A percentile compares a stretch with the other conserved stretches of the same genome.
These are phyloP conservation scores for Oophaga sylvatica DNA, from an alignment of 2,797 vertebrate genomes.

Conservation along the genomic window DNA sequence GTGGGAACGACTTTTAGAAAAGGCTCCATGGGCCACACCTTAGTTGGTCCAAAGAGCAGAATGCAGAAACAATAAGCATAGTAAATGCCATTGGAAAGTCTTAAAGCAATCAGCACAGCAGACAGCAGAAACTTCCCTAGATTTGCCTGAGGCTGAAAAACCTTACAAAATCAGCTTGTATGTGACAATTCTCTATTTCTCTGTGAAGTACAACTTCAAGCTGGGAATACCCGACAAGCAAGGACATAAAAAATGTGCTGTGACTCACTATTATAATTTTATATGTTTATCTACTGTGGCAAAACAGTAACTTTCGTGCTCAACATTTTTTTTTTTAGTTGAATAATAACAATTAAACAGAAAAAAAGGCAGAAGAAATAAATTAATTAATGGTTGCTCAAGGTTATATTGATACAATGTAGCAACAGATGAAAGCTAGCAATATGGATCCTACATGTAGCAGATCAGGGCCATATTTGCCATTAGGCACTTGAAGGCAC, in stretches of 20 bases:
- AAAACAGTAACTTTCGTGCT: neutral
- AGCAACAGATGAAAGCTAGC: neutral
- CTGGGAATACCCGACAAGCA: constrained; percentile 45
- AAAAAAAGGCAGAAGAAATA: neutral
- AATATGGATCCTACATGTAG: neutral
- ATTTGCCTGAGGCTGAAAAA: constrained; percentile 30
- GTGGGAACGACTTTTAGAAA: neutral
- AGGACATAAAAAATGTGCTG: constrained; percentile 45
- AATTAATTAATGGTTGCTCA: neutral
- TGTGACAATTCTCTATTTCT: constrained; percentile 52
- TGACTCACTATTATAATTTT: constrained; percentile 42
- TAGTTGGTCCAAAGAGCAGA: constrained; percentile 22
- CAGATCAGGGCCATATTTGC: no score
- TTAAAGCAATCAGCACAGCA: constrained; percentile 50
- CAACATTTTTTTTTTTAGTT: neutral
- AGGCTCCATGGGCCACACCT: constrained; percentile 21
- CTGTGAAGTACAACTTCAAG: constrained; percentile 42
- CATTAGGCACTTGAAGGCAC: no score
- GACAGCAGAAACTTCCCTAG: constrained; percentile 32
- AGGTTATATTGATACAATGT: neutral
- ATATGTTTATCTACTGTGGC: constrained; percentile 38
- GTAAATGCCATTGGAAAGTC: constrained; percentile 40
- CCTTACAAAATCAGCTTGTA: constrained; percentile 45
- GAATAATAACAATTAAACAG: neutral
- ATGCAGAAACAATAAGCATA: constrained; percentile 45